Conservation (phyloP, 2,113 vertebrate species). For the Seriola aureovittata region DNA sequence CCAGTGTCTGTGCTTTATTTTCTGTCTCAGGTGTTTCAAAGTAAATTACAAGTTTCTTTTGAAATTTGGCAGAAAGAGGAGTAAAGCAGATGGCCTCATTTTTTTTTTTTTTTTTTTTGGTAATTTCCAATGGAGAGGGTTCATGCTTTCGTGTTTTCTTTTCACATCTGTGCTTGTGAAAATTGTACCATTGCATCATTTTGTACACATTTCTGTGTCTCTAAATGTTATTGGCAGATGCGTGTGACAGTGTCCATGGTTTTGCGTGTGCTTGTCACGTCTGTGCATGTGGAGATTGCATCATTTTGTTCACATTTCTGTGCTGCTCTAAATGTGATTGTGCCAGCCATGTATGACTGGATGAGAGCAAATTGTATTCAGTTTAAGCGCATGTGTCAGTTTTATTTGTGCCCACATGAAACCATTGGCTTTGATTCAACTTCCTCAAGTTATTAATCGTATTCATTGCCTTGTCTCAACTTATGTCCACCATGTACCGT, state of each 20-base stretch:
- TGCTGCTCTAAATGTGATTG: background rate
- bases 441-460: constrained; percentile 62
- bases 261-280: constrained; percentile 34
- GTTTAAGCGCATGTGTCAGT: background rate
- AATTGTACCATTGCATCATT: constrained; percentile 2
- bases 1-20: constrained; percentile 20
- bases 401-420: background rate
- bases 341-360: background rate
- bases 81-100: constrained; percentile 50
- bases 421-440: constrained; percentile 33
- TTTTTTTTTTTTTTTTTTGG: background rate
- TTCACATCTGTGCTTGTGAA: constrained; percentile 34
- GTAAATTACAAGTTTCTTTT: constrained; percentile 23
- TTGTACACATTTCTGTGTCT: background rate
- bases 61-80: constrained; percentile 31
- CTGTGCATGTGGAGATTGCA: constrained; percentile 17
- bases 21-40: constrained; percentile 38
- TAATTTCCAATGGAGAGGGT: constrained; percentile 14
- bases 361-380: background rate
- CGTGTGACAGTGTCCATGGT: background rate
- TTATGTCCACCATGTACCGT: constrained; percentile 65
- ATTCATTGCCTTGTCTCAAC: constrained; percentile 60
- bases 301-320: background rate
- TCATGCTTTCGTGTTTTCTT: constrained; percentile 17
- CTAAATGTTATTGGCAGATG: constrained; percentile 26